Evolutionary conservation across 2,888 invertebrate genomes (phyloP), one percentile per base, ranked within the genome.

Genomic region (Sinopyrophorus schimmeli): DNA sequence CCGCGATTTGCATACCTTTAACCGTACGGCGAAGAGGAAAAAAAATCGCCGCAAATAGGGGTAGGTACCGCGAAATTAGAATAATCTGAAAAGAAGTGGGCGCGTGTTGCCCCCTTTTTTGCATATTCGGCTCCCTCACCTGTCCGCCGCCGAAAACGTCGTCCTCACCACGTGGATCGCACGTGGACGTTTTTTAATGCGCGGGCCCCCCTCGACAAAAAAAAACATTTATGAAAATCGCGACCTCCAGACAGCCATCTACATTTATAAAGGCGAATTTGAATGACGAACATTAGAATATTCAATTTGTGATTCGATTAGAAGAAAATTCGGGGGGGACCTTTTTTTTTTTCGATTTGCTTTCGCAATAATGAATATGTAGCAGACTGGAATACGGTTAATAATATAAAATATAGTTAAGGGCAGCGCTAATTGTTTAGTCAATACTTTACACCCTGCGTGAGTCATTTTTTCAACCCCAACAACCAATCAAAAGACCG

Each of bases 361-460:
- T 35, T 43, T 37, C 15, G 16, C 40, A 9, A 5, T 9, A 9
- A 7, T 7, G 21, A 20, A 20, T 5, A 7, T 15, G 14, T 9
- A 35, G 34, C 37, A 44, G 54, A 49, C 52, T 50, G 52, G 48
- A 47, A 49, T 50, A 53, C 53, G 53, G 52, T 41, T 46, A 65
- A 68, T 66, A 69, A 69, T 66, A 69, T 66, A 70, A 69, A 69
- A 71, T 67, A 69, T 67, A 67, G 69, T 72, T 73, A 69, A 72
- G 71, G 70, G 71, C 67, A 70, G 69, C 61, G 69, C 73, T 74
- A 74, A 74, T 74, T 74, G 74, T 74, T 74, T 74, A 73, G 73
- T 74, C 74, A 73, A 74, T 74, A 74, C 74, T 73, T 74, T 74
- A 73, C 73, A 74, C 74, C 73, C 73, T 72, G 72, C 72, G 73